Evolutionary conservation across 2,888 invertebrate species (phyloP).

Genomic region (Carcina quercana): DNA sequence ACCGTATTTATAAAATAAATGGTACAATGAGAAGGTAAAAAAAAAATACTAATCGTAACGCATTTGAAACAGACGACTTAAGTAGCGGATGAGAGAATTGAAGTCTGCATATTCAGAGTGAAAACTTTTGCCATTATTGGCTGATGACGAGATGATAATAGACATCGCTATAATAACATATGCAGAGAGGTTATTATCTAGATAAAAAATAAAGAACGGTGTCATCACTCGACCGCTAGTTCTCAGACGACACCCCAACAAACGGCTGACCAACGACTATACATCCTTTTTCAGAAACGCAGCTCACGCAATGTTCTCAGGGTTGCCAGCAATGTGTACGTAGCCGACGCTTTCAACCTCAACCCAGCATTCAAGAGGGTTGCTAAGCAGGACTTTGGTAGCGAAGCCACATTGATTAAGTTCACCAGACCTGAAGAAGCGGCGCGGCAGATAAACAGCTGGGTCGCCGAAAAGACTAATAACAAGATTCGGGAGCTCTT

Average conservation of each 20-base stretch:
- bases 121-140: too few relatives aligned
- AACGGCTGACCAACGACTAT: too few relatives aligned
- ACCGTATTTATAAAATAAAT: too few relatives aligned
- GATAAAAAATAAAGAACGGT: conserved; percentile 2
- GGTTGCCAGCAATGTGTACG: conserved; percentile 50
- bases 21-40: too few relatives aligned
- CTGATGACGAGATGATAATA: too few relatives aligned
- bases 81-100: too few relatives aligned
- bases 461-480: conserved; percentile 80
- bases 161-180: neutral
- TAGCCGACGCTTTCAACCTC: conserved; percentile 41
- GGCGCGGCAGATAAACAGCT: conserved; percentile 78
- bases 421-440: conserved; percentile 64
- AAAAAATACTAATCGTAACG: too few relatives aligned
- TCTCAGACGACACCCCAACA: too few relatives aligned
- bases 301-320: conserved; percentile 43
- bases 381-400: conserved; percentile 59
- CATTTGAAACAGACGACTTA: too few relatives aligned
- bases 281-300: conserved; percentile 49
- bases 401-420: conserved; percentile 72
- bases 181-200: conserved; percentile 1
- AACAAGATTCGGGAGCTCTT: conserved; percentile 78
- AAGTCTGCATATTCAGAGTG: too few relatives aligned
- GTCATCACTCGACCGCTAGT: too few relatives aligned
- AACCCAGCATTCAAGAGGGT: conserved; percentile 36